phyloP scores from a whole-genome alignment of 2,113 vertebrate genomes.

The Symphodus melops region DNA sequence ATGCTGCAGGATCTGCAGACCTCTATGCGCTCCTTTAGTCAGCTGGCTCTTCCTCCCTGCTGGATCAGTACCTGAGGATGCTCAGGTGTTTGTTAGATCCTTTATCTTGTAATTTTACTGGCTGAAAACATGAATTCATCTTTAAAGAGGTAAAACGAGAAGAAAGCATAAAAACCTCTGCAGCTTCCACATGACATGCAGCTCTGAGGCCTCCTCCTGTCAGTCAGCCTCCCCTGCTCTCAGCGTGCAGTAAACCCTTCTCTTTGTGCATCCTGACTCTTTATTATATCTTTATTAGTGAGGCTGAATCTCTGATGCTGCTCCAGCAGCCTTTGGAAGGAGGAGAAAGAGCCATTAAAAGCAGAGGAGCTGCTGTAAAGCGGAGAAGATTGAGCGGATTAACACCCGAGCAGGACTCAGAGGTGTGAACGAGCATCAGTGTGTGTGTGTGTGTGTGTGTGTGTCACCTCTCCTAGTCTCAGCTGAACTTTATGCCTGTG shows the following conservation, averaged over 20 bases:
- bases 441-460: not conserved
- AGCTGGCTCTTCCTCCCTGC: not conserved
- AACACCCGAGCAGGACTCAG: not conserved
- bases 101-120: not conserved
- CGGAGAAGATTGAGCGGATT: not conserved
- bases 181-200: conserved; percentile 6
- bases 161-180: not conserved
- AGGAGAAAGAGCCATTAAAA: not conserved
- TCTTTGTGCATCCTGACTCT: not conserved
- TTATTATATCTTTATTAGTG: not conserved
- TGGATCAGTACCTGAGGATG: not conserved
- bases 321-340: not conserved
- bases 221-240: conserved; percentile 21
- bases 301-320: not conserved
- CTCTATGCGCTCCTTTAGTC: not conserved
- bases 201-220: conserved; percentile 5
- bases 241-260: conserved; percentile 14
- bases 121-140: not conserved
- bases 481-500: not conserved
- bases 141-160: not conserved
- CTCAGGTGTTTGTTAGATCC: too few species aligned
- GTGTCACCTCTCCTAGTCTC: not conserved
- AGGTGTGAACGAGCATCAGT: not conserved
- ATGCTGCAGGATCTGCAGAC: not conserved
- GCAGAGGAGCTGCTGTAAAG: not conserved